Base-by-base conservation (phyloP, 2,888 invertebrate genomes). In the Pedicia rivosa region DNA sequence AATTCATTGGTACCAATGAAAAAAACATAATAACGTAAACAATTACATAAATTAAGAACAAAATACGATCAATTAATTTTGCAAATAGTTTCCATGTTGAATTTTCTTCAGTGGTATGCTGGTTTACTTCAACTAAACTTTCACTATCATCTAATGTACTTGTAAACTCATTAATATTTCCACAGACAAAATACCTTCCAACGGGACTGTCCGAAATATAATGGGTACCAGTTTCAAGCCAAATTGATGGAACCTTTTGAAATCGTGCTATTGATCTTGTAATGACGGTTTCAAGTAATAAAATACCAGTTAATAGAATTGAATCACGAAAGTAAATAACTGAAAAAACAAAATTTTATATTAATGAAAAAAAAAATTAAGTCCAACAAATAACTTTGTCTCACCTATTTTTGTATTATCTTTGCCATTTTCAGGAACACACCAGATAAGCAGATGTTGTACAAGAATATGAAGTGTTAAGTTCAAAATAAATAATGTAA, bases 381-480 rank as follows among this genome's bases (percentile, higher is more conserved):
- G n/a, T n/a, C n/a, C n/a, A n/a, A n/a, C n/a, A n/a, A 43, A 33
- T 19, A 42, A 37, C 34, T 29, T 30, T n/a, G 29, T 38, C 57
- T 57, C 55, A 70, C 70, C 42, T 45, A 76, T 61, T 37, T 70
- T 64, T 2, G 77, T 77, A 19, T 68, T 62, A 12, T 65, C 66
- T 2, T 63, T 55, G 38, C 74, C 74, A 49, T 70, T 69, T 40
- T 66, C 62, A 3, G 77, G 76, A 24, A 77, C 55, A 38, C 64
- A 58, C 58, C 68, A 72, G n/a, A 69, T 66, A 12, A 77, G 55
- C 51, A 72, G 68, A 31, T 69, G 67, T 2, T 74, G 53, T 48
- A 68, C 70, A 16, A 67, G 50, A 40, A 74, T 66, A 49, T 78
- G 75, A 10, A 67, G 66, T 29, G 72, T 62, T n/a, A 78, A 61